These are phyloP conservation scores for Drosophila busckii DNA, from an alignment of 1,140 invertebrate genomes.

Conservation along the genomic window DNA sequence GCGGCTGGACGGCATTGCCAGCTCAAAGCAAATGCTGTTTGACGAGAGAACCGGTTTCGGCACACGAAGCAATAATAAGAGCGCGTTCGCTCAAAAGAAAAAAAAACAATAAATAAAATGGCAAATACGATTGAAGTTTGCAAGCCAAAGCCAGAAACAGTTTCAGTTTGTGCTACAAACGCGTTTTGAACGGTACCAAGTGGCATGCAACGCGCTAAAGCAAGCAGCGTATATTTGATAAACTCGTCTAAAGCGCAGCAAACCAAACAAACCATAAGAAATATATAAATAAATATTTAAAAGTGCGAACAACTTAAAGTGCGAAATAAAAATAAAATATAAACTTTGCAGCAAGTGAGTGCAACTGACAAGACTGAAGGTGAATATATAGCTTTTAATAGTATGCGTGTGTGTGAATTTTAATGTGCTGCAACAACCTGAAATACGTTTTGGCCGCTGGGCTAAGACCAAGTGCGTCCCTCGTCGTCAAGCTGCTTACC, in stretches of 20 bases:
- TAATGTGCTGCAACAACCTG: slow-evolving; percentile 20
- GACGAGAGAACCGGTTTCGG: too few relatives aligned
- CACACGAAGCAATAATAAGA: too few relatives aligned
- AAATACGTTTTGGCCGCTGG: slow-evolving; percentile 18
- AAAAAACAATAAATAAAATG: slow-evolving; percentile 1
- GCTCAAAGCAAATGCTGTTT: too few relatives aligned
- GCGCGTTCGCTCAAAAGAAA: background rate
- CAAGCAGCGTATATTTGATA: slow-evolving; percentile 23
- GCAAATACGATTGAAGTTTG: slow-evolving; percentile 4
- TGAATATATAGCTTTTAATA: background rate
- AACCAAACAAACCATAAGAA: background rate
- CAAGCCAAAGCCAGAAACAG: slow-evolving; percentile 26
- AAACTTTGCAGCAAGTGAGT: background rate
- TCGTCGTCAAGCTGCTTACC: slow-evolving; percentile 25
- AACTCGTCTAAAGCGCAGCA: slow-evolving; percentile 17
- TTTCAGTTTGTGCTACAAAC: slow-evolving; percentile 69
- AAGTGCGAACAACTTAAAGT: slow-evolving; percentile 7
- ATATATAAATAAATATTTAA: slow-evolving; percentile 15
- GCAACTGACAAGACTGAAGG: background rate
- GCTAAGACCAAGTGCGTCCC: slow-evolving; percentile 24
- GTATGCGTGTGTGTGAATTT: background rate
- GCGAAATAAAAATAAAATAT: slow-evolving; percentile 18
- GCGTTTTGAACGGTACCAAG: slow-evolving; percentile 63
- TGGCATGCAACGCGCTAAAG: slow-evolving; percentile 26
- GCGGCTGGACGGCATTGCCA: slow-evolving; percentile 35